Base-by-base conservation (phyloP, 1,140 invertebrate genomes). In the Alviniconcha marisindica region DNA sequence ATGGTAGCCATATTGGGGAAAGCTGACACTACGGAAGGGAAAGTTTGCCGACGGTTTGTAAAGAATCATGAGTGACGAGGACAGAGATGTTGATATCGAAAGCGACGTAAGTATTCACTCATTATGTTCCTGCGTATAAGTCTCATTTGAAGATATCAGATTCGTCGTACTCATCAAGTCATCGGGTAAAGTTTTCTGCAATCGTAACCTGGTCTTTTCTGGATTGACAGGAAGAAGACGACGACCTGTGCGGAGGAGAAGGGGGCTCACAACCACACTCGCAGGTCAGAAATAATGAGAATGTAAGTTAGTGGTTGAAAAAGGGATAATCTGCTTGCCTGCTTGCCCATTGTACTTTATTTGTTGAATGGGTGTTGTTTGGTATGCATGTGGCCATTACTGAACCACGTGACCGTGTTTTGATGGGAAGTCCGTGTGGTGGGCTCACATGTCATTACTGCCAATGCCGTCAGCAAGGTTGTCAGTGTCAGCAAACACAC, bases 11-110 rank as follows among this genome's bases (percentile, higher is more conserved):
- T 93, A 84, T 89, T 91, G 56, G 76, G 54, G 44, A 69, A 56
- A 48, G 56, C 24, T 42, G 48, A 54, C 36, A 31, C 10, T 48
- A 24, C 7, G 73, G 78, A 38, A 63, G 36, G 54, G 38, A 79
- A 31, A 38, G 31, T 31, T 78, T 83, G 78, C 54, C 81, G 85
- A 71, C 77, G 85, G 54, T 77, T 87, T 87, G 71, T 54, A 76
- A 74, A 31, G 42, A 73, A 87, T 89, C 82, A 97, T 97, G 96
- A 97, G 96, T 93, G 97, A 97, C 93, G 97, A 98, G 93, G 97
- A 98, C 92, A 95, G 96, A 87, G 97, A 98, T 92, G 97, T 97
- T 91, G 97, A 97, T 93, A 97, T 98, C 87, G 96, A 97, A 94
- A 97, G 97, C 94, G 97, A 97, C 94, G 97, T 97, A 95, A 95